A percentile compares a stretch with the other conserved stretches of the same genome.
Conservation (phyloP, 2,888 invertebrate genomes). For the Electrophaes corylata region DNA sequence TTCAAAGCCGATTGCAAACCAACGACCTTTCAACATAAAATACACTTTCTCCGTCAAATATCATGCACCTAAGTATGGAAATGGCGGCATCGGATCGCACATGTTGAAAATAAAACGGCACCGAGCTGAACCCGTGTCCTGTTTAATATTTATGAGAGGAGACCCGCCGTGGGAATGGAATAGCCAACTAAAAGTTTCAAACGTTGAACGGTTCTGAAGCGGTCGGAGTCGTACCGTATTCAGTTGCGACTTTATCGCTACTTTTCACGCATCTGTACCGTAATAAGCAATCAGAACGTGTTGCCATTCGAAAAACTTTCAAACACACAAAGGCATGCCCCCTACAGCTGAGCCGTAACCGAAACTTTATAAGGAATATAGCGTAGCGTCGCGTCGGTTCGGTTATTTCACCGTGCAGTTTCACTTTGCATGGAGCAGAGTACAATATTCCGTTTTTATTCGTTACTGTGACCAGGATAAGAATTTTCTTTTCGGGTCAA, state of each 20-base stretch:
- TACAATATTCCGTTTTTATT: conserved; percentile 22
- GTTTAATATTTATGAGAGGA: conserved; percentile 64
- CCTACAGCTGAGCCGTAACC: conserved; percentile 9
- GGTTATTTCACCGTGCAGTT: conserved; percentile 18
- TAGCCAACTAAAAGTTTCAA: conserved; percentile 58
- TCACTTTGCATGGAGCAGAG: conserved; percentile 22
- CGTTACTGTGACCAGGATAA: conserved; percentile 18
- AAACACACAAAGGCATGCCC: conserved; percentile 9
- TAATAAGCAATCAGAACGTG: conserved; percentile 28
- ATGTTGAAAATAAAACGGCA: conserved; percentile 58
- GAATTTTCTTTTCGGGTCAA: conserved; percentile 23
- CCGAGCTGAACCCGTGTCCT: conserved; percentile 52
- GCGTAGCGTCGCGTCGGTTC: conserved; percentile 15
- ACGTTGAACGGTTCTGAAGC: conserved; percentile 55
- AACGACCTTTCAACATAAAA: conserved; percentile 30
- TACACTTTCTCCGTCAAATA: conserved; percentile 37
- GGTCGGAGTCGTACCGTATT: conserved; percentile 44
- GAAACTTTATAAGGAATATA: conserved; percentile 20
- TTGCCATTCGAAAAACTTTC: conserved; percentile 17
- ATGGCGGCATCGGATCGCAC: conserved; percentile 49
- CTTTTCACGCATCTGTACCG: conserved; percentile 47
- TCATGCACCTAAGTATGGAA: conserved; percentile 45
- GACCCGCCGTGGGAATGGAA: conserved; percentile 48
- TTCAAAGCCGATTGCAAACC: conserved; percentile 21
- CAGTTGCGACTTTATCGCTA: conserved; percentile 59